Evolutionary conservation across 2,113 vertebrate species (phyloP), one percentile per base, ranked within the genome.

Genomic region (Sturnira hondurensis): DNA sequence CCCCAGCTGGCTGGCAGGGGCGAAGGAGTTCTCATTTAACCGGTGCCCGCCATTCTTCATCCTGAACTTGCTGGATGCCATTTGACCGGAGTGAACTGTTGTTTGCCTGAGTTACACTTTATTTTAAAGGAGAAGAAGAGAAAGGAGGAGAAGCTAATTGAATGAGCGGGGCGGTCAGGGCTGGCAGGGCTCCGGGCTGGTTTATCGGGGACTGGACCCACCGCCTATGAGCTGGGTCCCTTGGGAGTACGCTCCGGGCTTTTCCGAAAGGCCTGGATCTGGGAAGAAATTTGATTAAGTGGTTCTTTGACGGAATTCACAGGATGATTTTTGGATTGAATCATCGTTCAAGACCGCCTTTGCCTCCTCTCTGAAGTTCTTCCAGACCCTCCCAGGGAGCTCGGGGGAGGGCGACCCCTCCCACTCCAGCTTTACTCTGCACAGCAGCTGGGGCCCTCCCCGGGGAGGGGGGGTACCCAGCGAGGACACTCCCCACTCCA

Each of bases 51-150:
- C n/a, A 8, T 28, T 84, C 90, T 71, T 84, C 19, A 41, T 71
- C 56, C 70, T 78, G 80, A 81, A 68, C 67, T 71, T 80, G 38
- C 63, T 82, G 47, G 71, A n/a, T n/a, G n/a, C 52, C 41, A 7
- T 74, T 76, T 82, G 86, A 52, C 89, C 41, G 43, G 89, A 96
- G 45, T 52, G 81, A 50, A 56, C 52, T 77, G 41, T n/a, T 85
- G 70, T 96, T 95, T 47, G 50, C 38, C 85, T 68, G 45, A 84
- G 93, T 96, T 65, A 88, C 26, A 61, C 41, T 88, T 86, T 45
- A 63, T 76, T 77, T 4, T 3, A 56, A 16, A 90, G 52, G 33
- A 74, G 52, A 38, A 74, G 63, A 65, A 7, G 31, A 61, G 20
- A 65, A 65, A 31, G 13, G 38, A 28, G 24, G 19, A 85, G 52